Evolutionary conservation across 2,797 vertebrate genomes (phyloP).

Genomic region (Lagocephalus sceleratus): DNA sequence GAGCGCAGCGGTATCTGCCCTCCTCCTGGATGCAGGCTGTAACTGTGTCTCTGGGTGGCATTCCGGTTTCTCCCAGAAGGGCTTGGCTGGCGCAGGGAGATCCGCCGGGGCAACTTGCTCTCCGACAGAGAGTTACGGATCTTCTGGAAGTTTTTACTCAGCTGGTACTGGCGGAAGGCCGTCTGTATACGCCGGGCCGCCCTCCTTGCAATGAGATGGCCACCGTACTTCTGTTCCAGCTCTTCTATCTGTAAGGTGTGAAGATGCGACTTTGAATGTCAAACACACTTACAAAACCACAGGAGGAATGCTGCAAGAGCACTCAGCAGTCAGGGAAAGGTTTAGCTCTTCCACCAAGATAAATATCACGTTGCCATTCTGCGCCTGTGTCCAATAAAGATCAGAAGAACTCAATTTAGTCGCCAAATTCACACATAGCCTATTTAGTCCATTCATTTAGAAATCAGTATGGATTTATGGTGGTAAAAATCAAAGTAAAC

Average conservation of each 20-base stretch:
- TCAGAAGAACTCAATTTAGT: too few relatives aligned
- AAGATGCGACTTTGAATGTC: constrained; percentile 25
- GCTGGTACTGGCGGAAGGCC: constrained; percentile 97
- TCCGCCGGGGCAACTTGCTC: constrained; percentile 91
- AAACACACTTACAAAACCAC: constrained; percentile 41
- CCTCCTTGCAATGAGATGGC: constrained; percentile 89
- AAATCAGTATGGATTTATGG: constrained; percentile 26
- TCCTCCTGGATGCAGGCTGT: constrained; percentile 63
- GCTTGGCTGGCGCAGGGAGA: constrained; percentile 88
- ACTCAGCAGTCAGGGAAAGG: constrained; percentile 31
- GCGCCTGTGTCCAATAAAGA: too few relatives aligned
- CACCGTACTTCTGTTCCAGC: constrained; percentile 96
- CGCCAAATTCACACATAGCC: too few relatives aligned
- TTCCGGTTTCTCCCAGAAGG: constrained; percentile 61
- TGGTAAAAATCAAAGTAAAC: constrained; percentile 43
- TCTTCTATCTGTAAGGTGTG: constrained; percentile 87
- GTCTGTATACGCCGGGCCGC: constrained; percentile 97
- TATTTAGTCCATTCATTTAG: constrained; percentile 28
- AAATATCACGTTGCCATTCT: too few relatives aligned
- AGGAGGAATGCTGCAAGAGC: constrained; percentile 29
- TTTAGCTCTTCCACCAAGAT: too few relatives aligned
- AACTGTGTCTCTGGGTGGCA: constrained; percentile 71
- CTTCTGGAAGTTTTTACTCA: constrained; percentile 99
- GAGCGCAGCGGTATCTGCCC: constrained; percentile 75
- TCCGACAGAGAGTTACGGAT: constrained; percentile 96